Evolutionary conservation across 1,140 invertebrate genomes (phyloP).

Genomic region (Helicorthomorpha holstii): DNA sequence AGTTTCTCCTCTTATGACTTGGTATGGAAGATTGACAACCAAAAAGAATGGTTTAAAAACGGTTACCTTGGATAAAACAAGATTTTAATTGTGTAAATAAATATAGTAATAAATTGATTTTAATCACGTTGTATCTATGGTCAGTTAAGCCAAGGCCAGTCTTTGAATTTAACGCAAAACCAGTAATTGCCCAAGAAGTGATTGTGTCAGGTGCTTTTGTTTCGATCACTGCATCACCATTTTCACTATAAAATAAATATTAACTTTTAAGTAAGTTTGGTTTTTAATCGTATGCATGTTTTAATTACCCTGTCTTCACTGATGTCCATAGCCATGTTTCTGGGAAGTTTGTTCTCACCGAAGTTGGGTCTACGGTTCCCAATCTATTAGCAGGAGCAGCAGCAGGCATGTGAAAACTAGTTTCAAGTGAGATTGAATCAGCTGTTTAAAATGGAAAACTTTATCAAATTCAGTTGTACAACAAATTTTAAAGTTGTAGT

Average conservation of each 20-base stretch:
- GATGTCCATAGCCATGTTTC: background rate
- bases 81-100: too few relatives aligned
- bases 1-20: background rate
- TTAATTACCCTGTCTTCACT: background rate
- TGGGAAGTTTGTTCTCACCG: background rate
- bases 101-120: too few relatives aligned
- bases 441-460: too few relatives aligned
- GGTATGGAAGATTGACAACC: background rate
- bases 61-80: background rate
- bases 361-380: background rate
- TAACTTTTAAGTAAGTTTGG: too few relatives aligned
- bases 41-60: background rate
- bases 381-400: slow-evolving; percentile 39
- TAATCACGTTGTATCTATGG: background rate
- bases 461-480: too few relatives aligned
- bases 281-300: too few relatives aligned
- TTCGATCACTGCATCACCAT: background rate
- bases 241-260: background rate
- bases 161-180: background rate
- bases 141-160: background rate
- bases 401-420: too few relatives aligned
- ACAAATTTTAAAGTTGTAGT: too few relatives aligned
- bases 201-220: background rate
- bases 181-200: background rate
- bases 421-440: too few relatives aligned